These are phyloP conservation scores for Gastrophysa polygoni DNA, from an alignment of 2,888 invertebrate genomes.

Conservation along the genomic window DNA sequence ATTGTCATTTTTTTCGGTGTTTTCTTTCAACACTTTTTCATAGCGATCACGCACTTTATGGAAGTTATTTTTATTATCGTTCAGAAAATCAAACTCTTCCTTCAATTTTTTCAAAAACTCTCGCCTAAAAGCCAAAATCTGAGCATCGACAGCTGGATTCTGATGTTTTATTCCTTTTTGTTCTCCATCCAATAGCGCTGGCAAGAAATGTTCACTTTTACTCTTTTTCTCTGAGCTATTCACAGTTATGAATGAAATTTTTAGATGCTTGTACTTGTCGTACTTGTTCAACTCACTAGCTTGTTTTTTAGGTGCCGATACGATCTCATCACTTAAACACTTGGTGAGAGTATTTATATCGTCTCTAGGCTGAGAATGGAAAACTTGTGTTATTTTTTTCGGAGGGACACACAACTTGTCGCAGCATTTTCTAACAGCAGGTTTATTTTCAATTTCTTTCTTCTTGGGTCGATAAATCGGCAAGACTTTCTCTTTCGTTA, in stretches of 20 bases:
- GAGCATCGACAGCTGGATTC: background rate
- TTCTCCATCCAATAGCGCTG: background rate
- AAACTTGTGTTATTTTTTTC: background rate
- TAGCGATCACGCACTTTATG: background rate
- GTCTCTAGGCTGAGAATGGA: background rate
- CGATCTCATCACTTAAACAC: background rate
- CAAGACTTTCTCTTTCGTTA: background rate
- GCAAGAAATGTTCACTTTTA: background rate
- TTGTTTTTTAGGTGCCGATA: background rate
- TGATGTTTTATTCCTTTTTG: background rate
- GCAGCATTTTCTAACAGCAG: background rate
- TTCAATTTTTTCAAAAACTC: conserved; percentile 16
- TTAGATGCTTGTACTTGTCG: conserved; percentile 11
- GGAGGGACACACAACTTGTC: background rate
- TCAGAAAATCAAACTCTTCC: conserved; percentile 12
- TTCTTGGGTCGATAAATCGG: background rate
- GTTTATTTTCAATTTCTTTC: background rate
- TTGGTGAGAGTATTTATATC: conserved; percentile 1
- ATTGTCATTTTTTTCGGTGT: background rate
- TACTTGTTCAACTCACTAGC: background rate
- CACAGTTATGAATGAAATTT: conserved; percentile 11
- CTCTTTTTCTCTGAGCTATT: background rate
- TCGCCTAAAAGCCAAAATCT: conserved; percentile 13
- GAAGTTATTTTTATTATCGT: background rate
- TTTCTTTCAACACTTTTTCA: background rate